Conservation (phyloP, 2,113 vertebrate species). For the Indicator indicator region DNA sequence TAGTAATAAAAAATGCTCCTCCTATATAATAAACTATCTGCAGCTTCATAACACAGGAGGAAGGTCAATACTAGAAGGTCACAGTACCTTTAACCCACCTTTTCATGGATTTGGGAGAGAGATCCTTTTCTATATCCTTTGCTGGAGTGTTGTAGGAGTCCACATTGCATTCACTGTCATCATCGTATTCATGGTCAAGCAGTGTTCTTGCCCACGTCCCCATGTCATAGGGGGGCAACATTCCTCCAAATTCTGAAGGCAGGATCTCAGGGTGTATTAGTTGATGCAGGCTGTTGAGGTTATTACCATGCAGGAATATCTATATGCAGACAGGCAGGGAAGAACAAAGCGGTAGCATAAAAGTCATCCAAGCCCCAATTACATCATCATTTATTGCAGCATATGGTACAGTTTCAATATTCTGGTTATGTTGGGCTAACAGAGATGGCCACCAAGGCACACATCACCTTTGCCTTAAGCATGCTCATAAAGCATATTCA, state of each 20-base stretch:
- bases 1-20: not conserved
- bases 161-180: slow-evolving; percentile 90
- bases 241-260: slow-evolving; percentile 96
- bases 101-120: slow-evolving; percentile 97
- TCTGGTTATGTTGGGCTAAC: not conserved
- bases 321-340: slow-evolving; percentile 35
- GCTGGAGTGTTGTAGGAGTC: slow-evolving; percentile 89
- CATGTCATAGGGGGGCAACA: slow-evolving; percentile 98
- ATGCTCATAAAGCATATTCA: not conserved
- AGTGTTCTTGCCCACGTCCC: slow-evolving; percentile 97
- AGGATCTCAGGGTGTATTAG: slow-evolving; percentile 97
- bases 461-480: not conserved
- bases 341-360: not conserved
- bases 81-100: slow-evolving; percentile 76
- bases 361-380: not conserved
- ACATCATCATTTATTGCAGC: not conserved
- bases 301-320: slow-evolving; percentile 99
- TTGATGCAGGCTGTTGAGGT: slow-evolving; percentile 96
- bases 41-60: not conserved
- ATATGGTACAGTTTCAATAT: not conserved
- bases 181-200: slow-evolving; percentile 98
- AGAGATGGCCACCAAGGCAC: not conserved
- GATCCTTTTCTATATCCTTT: slow-evolving; percentile 89
- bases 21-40: not conserved
- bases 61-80: not conserved